Conservation (phyloP, 1,140 invertebrate species). For the Plutomurus gul region DNA sequence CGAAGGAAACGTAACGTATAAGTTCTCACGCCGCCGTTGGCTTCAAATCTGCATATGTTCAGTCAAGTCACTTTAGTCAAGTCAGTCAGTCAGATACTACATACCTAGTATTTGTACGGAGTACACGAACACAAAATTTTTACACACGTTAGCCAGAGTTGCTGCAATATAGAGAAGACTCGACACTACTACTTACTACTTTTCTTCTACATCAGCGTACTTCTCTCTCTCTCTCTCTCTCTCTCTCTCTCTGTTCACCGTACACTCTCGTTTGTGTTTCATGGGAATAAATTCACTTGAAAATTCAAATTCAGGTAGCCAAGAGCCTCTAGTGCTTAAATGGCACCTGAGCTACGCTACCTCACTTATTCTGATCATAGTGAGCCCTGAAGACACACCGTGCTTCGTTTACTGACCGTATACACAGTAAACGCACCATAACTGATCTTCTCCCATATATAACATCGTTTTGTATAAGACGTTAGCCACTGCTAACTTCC, state of each 20-base stretch:
- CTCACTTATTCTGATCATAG: slow-evolving; percentile 5
- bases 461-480: too few species aligned
- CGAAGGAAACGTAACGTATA: neutral
- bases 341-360: slow-evolving; percentile 12
- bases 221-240: too few species aligned
- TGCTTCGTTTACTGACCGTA: neutral
- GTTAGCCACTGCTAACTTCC: too few species aligned
- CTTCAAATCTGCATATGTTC: neutral
- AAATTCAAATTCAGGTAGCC: slow-evolving; percentile 26
- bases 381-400: slow-evolving; percentile 6
- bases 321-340: slow-evolving; percentile 13
- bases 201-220: too few species aligned
- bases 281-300: slow-evolving; percentile 24
- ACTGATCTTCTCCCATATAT: neutral
- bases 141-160: too few species aligned
- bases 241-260: too few species aligned
- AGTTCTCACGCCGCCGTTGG: slow-evolving; percentile 9
- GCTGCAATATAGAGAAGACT: too few species aligned
- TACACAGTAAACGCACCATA: neutral
- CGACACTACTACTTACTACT: too few species aligned
- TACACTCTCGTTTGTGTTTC: neutral
- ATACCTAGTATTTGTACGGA: too few species aligned
- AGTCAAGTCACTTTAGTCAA: neutral
- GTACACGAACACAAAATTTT: too few species aligned
- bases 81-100: neutral